Evolutionary conservation across 2,888 invertebrate species (phyloP).

Genomic region (Augochlorella aurata): DNA sequence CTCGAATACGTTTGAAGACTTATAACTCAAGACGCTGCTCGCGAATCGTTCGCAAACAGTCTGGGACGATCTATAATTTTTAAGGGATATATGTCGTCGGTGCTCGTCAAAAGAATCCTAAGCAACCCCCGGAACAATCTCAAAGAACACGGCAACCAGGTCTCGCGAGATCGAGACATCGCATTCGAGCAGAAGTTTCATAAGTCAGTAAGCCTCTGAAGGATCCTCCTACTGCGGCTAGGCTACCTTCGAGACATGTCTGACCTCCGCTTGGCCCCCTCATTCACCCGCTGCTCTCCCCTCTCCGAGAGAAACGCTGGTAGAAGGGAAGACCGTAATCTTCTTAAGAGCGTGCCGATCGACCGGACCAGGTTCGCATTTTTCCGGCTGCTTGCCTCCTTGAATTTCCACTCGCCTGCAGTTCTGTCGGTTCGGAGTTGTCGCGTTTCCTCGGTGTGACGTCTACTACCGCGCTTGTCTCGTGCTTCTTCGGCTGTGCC

Average conservation of each 20-base stretch:
- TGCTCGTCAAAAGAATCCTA: background rate
- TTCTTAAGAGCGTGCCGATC: conserved; percentile 70
- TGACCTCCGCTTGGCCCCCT: conserved; percentile 22
- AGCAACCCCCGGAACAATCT: conserved; percentile 10
- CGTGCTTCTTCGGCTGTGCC: background rate
- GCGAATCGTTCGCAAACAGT: background rate
- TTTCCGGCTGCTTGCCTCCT: conserved; percentile 69
- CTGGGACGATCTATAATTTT: background rate
- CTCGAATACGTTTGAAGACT: background rate
- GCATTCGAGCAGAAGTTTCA: conserved; percentile 40
- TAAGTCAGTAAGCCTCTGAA: conserved; percentile 46
- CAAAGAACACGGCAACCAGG: background rate
- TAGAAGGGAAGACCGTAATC: conserved; percentile 56
- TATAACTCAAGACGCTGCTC: background rate
- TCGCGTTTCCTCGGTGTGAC: conserved; percentile 58
- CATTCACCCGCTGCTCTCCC: background rate
- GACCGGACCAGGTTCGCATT: conserved; percentile 63
- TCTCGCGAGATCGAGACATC: conserved; percentile 23
- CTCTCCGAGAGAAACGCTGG: background rate
- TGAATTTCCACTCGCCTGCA: conserved; percentile 69
- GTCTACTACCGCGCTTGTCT: conserved; percentile 44
- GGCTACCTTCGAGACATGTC: conserved; percentile 28
- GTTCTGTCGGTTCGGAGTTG: conserved; percentile 54
- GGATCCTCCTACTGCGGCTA: conserved; percentile 48
- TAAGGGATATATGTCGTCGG: background rate